Percentiles rank a stretch among this genome's conserved stretches.
phyloP scores from a whole-genome alignment of 2,113 vertebrate species.

The Puntigrus tetrazona region DNA sequence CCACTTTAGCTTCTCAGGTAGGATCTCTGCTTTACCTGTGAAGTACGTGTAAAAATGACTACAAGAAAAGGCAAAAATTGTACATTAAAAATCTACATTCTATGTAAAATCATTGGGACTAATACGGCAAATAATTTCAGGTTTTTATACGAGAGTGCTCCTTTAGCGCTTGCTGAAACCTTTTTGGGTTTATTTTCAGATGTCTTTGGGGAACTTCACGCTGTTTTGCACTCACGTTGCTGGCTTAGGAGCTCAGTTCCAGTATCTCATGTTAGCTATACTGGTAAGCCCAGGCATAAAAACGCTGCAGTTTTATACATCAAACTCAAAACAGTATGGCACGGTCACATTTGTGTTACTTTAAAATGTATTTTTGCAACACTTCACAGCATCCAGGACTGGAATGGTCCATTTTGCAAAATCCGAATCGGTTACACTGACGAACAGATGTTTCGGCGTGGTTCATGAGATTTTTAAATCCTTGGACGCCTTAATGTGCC shows the following conservation, averaged over 20 bases:
- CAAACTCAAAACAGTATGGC: background rate
- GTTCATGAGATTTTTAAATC: background rate
- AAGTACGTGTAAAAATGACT: background rate
- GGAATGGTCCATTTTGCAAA: background rate
- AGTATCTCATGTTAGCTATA: conserved; percentile 73
- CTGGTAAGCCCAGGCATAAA: conserved; percentile 65
- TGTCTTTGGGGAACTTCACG: conserved; percentile 76
- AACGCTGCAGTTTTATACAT: background rate
- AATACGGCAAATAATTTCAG: background rate
- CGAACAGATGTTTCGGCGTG: background rate
- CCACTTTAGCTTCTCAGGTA: conserved; percentile 67
- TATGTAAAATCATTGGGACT: background rate
- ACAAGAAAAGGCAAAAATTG: background rate
- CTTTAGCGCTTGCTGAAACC: background rate
- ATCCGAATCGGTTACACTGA: background rate
- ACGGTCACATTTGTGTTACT: background rate
- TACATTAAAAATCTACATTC: background rate
- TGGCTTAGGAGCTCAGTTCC: conserved; percentile 70
- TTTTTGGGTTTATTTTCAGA: conserved; percentile 61
- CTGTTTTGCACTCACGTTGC: conserved; percentile 75
- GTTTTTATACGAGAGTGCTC: background rate
- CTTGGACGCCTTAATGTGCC: background rate
- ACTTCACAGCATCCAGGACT: background rate
- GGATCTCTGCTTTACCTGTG: background rate
- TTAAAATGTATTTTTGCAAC: background rate